Evolutionary conservation across 2,888 invertebrate species (phyloP).

Genomic region (Incurvaria masculella): DNA sequence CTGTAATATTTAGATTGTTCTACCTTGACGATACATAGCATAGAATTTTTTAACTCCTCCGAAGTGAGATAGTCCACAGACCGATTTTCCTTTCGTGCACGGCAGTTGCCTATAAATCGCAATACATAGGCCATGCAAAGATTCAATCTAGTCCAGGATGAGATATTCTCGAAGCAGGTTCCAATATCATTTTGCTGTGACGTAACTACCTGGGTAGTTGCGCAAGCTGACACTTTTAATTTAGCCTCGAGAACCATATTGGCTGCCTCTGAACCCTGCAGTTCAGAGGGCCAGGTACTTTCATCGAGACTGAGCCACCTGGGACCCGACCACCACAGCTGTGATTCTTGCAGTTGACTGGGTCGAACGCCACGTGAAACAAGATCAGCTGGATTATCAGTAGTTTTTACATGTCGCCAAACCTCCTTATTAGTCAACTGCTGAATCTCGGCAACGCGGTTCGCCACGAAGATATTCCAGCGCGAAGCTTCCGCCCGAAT

Average conservation of each 20-base stretch:
- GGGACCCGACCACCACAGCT: constrained; percentile 5
- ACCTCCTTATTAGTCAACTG: constrained; percentile 8
- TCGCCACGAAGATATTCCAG: constrained; percentile 15
- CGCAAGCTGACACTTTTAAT: not conserved
- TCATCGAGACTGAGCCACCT: not conserved
- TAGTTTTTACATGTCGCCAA: constrained; percentile 12
- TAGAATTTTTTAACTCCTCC: not conserved
- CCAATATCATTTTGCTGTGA: not conserved
- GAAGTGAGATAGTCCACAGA: not conserved
- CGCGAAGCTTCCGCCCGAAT: constrained; percentile 9
- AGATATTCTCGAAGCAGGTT: constrained; percentile 7
- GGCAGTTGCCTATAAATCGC: constrained; percentile 3
- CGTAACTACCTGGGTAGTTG: not conserved
- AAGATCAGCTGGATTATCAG: constrained; percentile 10
- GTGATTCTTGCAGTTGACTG: not conserved
- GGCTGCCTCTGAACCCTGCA: no score
- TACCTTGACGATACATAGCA: not conserved
- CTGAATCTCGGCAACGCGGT: constrained; percentile 12
- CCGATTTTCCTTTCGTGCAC: not conserved
- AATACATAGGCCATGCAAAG: constrained; percentile 8
- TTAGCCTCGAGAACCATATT: not conserved
- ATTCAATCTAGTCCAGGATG: constrained; percentile 7
- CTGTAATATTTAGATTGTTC: constrained; percentile 1
- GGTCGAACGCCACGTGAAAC: constrained; percentile 7
- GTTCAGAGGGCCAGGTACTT: not conserved